A percentile compares a stretch with the other conserved stretches of the same genome.
phyloP scores from a whole-genome alignment of 2,113 vertebrate species.

The Elephas maximus region DNA sequence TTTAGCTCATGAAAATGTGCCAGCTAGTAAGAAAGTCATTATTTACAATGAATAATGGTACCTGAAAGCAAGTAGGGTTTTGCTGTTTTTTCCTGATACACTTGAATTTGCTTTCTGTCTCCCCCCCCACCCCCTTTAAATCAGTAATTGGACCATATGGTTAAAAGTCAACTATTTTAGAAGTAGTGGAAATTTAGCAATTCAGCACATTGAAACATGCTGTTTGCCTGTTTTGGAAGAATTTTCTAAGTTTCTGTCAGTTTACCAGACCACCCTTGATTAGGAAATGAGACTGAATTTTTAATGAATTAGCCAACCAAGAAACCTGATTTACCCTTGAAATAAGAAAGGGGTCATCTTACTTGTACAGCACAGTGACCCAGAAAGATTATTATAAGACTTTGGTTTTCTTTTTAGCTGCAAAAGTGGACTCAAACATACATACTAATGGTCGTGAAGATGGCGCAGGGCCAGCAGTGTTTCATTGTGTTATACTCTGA shows the following conservation, averaged over 20 bases:
- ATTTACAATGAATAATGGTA: background rate
- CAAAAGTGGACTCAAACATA: background rate
- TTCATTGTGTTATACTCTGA: background rate
- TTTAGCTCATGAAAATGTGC: conserved; percentile 61
- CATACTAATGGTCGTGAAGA: background rate
- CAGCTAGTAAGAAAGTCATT: background rate
- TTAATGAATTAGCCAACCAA: conserved; percentile 26
- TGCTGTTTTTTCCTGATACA: background rate
- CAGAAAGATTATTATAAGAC: background rate
- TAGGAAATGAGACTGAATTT: background rate
- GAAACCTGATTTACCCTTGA: conserved; percentile 4
- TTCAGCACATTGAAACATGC: background rate
- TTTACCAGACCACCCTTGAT: background rate
- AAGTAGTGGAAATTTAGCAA: conserved; percentile 10
- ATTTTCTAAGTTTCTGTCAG: conserved; percentile 37
- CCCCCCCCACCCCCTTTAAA: background rate
- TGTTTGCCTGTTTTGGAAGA: conserved; percentile 13
- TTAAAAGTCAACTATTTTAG: conserved; percentile 55
- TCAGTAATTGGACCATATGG: conserved; percentile 43
- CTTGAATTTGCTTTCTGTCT: background rate
- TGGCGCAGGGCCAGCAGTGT: background rate
- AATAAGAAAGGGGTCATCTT: background rate
- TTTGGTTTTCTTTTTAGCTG: background rate
- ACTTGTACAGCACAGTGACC: background rate
- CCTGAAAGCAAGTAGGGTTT: background rate